Conservation (phyloP, 2,797 vertebrate genomes). For the Halcyon chelicuti region DNA sequence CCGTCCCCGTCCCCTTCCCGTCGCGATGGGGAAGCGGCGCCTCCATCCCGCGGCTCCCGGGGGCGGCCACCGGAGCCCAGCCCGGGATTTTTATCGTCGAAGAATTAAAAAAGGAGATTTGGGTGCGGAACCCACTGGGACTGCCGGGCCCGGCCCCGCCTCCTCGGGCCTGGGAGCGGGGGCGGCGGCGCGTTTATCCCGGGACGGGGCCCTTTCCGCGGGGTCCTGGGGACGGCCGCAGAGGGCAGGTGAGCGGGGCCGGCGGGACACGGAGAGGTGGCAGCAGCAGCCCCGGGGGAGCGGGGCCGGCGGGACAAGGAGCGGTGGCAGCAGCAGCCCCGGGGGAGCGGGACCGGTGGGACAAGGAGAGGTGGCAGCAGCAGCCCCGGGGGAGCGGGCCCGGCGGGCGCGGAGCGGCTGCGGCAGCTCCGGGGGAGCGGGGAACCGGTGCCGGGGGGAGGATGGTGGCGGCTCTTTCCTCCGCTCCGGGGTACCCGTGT, state of each 20-base stretch:
- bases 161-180: not conserved
- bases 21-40: too few species aligned
- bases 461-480: not conserved
- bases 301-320: not conserved
- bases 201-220: rapidly evolving
- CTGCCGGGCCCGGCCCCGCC: not conserved
- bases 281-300: not conserved
- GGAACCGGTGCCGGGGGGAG: not conserved
- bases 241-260: conserved; percentile 1
- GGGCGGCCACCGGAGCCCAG: not conserved
- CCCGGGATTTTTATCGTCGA: not conserved
- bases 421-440: not conserved
- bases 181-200: conserved; percentile 8
- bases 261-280: not conserved
- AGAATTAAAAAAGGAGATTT: not conserved
- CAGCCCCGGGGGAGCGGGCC: too few species aligned
- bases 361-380: not conserved
- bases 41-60: not conserved
- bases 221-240: not conserved
- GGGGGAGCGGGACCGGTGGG: not conserved
- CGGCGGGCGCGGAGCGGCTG: not conserved
- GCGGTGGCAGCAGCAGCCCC: too few species aligned
- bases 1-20: not conserved
- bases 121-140: not conserved
- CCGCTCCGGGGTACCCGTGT: too few species aligned